These are phyloP conservation scores for Fregata magnificens DNA, from an alignment of 2,113 vertebrate genomes.

Conservation along the genomic window DNA sequence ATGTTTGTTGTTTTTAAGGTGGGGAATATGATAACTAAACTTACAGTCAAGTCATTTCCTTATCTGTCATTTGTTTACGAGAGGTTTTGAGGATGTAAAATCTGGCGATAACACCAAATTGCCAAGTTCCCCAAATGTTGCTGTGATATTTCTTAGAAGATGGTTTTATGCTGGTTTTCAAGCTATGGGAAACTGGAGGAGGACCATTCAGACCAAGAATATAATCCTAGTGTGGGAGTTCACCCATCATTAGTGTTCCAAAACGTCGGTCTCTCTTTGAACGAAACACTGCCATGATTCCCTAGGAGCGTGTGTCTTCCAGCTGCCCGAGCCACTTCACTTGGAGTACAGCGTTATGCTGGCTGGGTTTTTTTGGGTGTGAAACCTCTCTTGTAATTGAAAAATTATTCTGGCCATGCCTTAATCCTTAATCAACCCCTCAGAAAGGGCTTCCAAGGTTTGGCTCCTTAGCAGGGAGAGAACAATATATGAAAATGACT, in stretches of 20 bases:
- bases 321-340: not conserved
- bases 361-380: not conserved
- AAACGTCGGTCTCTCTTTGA: not conserved
- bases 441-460: not conserved
- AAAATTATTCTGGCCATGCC: not conserved
- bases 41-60: not conserved
- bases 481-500: rapidly evolving
- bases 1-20: not conserved
- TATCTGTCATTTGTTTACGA: not conserved
- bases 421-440: not conserved
- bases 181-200: not conserved
- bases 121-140: not conserved
- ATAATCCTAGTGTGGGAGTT: not conserved
- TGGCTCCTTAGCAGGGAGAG: not conserved
- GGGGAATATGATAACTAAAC: not conserved
- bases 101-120: not conserved
- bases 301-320: too few relatives aligned
- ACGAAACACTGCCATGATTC: not conserved
- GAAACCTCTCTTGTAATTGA: not conserved
- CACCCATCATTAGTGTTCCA: not conserved
- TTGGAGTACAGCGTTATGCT: not conserved
- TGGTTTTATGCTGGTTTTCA: not conserved
- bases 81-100: not conserved
- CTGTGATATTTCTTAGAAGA: not conserved
- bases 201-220: not conserved